Evolutionary conservation across 2,797 vertebrate species (phyloP), one percentile per base, ranked within the genome.

Genomic region (Helarctos malayanus): DNA sequence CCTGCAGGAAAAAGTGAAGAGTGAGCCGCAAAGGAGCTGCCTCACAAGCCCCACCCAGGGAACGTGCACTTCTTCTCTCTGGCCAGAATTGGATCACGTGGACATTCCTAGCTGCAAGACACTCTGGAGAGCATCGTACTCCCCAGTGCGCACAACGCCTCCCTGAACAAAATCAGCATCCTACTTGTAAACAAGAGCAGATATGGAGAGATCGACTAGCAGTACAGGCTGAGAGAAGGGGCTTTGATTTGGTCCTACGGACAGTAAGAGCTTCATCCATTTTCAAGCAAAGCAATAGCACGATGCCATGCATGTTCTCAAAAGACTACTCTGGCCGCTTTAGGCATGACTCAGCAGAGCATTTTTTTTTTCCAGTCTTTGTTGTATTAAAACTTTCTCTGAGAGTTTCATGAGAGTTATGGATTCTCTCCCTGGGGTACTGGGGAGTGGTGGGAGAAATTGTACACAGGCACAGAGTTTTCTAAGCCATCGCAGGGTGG

Each of bases 271-370:
- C 49, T 81, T 83, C 84, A 88, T 38, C 57, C n/a, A 92, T 41
- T 52, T 89, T 83, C 68, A 83, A 45, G 63, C 63, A 65, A 93
- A 90, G 47, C 85, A 89, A 80, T 79, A 84, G 45, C 38, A 47
- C 10, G 15, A 65, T 85, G 32, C 32, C 2, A 45, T 25, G 27
- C 80, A 12, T 86, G 11, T 68, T 80, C 86, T 86, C 80, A 54
- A 88, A 91, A 9, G 3, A 38, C 54, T 29, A 54, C 9, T 57
- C 41, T 91, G 83, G 15, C 71, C 45, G 21, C 54, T 56, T 13
- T 25, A 71, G 35, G 41, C 16, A n/a, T 49, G 41, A 83, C 69
- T 21, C 32, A 82, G 25, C 75, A 57, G 7, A 68, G 19, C 1
- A 27, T 1, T 83, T 96, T 52, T 91, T 7, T 41, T 41, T 41